These are phyloP conservation scores for Psilanteris sp. DNA, from an alignment of 1,140 invertebrate genomes.

Conservation along the genomic window DNA sequence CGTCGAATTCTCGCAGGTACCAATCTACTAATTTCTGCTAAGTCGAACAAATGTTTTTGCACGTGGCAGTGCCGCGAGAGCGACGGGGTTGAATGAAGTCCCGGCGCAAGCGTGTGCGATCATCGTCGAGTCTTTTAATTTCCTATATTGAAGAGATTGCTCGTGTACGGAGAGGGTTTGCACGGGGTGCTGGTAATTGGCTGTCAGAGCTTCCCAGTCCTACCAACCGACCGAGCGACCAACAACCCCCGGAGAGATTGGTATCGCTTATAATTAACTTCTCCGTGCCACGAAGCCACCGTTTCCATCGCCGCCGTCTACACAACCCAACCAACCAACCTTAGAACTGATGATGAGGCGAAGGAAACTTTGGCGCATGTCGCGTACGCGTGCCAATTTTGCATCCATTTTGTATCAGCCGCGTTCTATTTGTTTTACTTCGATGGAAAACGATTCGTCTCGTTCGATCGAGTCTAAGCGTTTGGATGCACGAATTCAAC, in stretches of 20 bases:
- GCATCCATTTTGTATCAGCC: slow-evolving; percentile 48
- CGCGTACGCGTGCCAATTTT: slow-evolving; percentile 58
- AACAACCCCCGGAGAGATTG: slow-evolving; percentile 80
- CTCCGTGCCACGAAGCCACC: slow-evolving; percentile 80
- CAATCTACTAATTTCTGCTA: slow-evolving; percentile 75
- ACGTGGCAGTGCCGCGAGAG: slow-evolving; percentile 47
- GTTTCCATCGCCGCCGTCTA: slow-evolving; percentile 74
- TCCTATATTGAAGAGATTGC: slow-evolving; percentile 75
- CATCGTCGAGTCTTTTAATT: slow-evolving; percentile 78
- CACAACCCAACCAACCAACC: slow-evolving; percentile 56
- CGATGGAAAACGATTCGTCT: slow-evolving; percentile 26
- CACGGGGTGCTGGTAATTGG: slow-evolving; percentile 78
- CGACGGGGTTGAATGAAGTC: slow-evolving; percentile 21
- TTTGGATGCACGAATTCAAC: slow-evolving; percentile 1
- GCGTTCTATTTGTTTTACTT: slow-evolving; percentile 39
- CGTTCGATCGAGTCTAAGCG: slow-evolving; percentile 21
- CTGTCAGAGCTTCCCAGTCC: slow-evolving; percentile 79
- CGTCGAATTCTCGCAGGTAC: slow-evolving; percentile 56
- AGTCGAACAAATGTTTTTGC: slow-evolving; percentile 73
- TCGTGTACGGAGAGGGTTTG: slow-evolving; percentile 71
- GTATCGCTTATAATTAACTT: slow-evolving; percentile 82
- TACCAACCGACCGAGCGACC: slow-evolving; percentile 72
- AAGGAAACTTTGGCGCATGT: slow-evolving; percentile 55
- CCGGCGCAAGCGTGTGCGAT: slow-evolving; percentile 65
- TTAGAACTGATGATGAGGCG: slow-evolving; percentile 42